These are phyloP conservation scores for Pelusios castaneus DNA, from an alignment of 2,113 vertebrate species.

Conservation along the genomic window DNA sequence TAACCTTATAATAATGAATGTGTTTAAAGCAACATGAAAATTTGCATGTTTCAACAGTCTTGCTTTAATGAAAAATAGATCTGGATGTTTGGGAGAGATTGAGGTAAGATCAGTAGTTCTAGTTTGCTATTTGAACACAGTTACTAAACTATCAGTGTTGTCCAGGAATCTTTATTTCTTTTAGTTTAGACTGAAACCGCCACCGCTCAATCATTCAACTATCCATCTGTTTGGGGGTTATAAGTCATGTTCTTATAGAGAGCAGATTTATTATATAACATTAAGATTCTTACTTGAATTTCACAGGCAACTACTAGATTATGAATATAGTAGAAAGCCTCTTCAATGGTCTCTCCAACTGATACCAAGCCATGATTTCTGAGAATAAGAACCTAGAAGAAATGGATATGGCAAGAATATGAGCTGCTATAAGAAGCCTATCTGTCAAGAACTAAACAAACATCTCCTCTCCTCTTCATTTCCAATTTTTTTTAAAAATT, in stretches of 20 bases:
- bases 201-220: background rate
- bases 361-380: constrained; percentile 95
- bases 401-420: constrained; percentile 7
- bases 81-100: background rate
- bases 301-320: constrained; percentile 96
- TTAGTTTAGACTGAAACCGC: background rate
- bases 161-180: background rate
- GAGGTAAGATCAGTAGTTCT: background rate
- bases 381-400: constrained; percentile 90
- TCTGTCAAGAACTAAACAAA: background rate
- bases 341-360: constrained; percentile 94
- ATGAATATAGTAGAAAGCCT: constrained; percentile 97
- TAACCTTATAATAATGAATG: background rate
- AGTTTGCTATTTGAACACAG: background rate
- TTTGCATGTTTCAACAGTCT: background rate
- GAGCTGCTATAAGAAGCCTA: background rate
- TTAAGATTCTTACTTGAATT: constrained; percentile 90
- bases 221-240: background rate
- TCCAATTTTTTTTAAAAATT: background rate
- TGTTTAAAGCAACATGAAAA: background rate
- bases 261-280: background rate
- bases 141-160: background rate
- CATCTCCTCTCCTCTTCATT: background rate
- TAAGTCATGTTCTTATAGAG: background rate
- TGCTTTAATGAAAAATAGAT: background rate